Evolutionary conservation across 2,888 invertebrate genomes (phyloP), one percentile per base, ranked within the genome.

Genomic region (Omphaloscelis lunosa): DNA sequence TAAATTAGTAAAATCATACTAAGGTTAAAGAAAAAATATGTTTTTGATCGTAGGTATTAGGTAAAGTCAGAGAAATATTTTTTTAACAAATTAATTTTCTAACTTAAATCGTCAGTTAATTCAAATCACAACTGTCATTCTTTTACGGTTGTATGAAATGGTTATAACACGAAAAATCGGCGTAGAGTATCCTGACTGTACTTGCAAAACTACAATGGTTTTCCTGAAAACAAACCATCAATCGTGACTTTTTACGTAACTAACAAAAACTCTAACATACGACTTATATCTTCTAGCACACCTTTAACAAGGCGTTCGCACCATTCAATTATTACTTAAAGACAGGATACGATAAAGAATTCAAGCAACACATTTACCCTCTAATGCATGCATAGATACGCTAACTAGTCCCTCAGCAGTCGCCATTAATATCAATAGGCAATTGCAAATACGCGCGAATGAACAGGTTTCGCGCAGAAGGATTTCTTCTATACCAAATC

Each of bases 381-480:
- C n/a, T 82, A 77, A 61, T 73, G 77, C 74, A 72, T 67, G 53
- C 63, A 77, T 45, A 65, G 53, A 72, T 72, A 78, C 48, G 27
- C 61, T 66, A 80, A 80, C 74, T 66, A 80, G 74, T 83, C 80
- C 84, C 83, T 84, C 76, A 78, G 41, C 80, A 80, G 81, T 85
- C 78, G 76, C 72, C 79, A 86, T 84, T 79, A 79, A 84, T 85
- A 85, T 88, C 88, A 90, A 90, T 88, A 90, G 86, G 80, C 84
- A 83, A 89, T 92, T 92, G 91, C 92, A 93, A 94, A 89, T 90
- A 81, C 85, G 78, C 77, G 72, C 72, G 53, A 82, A 80, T 86
- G 86, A 95, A 96, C 95, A 93, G 95, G 96, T 95, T 95, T 93
- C 29, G 72, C 87, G 79, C 86, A 91, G 90, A 94, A 94, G 94